Base-by-base conservation (phyloP, 2,113 vertebrate species). In the Halcyon malimbica region DNA sequence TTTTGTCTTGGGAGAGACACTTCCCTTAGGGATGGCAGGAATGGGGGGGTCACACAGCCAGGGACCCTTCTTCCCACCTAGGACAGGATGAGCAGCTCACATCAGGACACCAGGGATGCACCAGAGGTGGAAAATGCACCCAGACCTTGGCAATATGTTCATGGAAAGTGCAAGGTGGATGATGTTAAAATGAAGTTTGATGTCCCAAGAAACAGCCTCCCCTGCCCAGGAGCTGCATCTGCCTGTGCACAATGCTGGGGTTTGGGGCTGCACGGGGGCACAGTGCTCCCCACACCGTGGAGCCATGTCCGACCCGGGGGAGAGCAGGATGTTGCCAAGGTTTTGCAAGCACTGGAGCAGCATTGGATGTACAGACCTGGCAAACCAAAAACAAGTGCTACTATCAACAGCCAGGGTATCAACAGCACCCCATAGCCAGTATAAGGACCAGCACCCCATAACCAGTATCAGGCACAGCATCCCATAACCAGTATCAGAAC, bases 251-350 rank as follows among this genome's bases (percentile, higher is more conserved):
- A 31, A 50, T 25, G 39, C 71, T 3, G 1, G 33, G 17, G 28
- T 26, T 37, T 4, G 10, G 57, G 41, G 24, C 41, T 70, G 56
- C 41, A 8, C 1, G 5, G 17, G 19, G 25, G 67, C 16, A n/a
- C 1, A 2, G 29, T 5, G 17, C 13, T 59, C 24, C 48, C 25
- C 5, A 3, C 54, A 28, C 13, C 20, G 26, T 3, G 3, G 46
- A 75, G 74, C 24, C 15, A 3, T 1, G 4, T 5, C 57, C 50
- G 67, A 24, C 37, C 62, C 4, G 0, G 28, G 64, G 35, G 5
- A 77, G 6, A 64, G 13, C 0, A 2, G 85, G 39, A 10, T 1
- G 1, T 11, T 63, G 71, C 57, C 0, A 0, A 73, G n/a, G 53
- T 20, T 89, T 44, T 68, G 68, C 42, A 50, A 44, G 68, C 59